phyloP scores from a whole-genome alignment of 2,888 invertebrate genomes.

The Glyphotaelius pellucidus region DNA sequence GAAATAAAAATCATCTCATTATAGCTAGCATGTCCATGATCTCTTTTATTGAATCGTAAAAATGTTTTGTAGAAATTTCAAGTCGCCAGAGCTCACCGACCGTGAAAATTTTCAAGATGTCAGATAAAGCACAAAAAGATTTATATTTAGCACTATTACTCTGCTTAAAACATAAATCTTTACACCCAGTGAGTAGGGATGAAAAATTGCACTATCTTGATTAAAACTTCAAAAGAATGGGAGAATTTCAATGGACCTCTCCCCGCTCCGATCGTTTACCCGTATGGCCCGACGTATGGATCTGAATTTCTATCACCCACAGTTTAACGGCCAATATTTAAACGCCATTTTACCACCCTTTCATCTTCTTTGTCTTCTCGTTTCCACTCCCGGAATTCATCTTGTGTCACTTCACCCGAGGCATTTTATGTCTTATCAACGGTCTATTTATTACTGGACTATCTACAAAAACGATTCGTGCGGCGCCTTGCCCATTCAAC shows the following conservation, averaged over 20 bases:
- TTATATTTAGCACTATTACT: not conserved
- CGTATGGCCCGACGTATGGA: not conserved
- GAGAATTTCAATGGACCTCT: not conserved
- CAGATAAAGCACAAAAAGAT: not conserved
- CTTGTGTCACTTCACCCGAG: not conserved
- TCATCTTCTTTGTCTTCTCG: not conserved
- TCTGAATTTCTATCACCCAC: constrained; percentile 4
- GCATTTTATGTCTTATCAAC: not conserved
- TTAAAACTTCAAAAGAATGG: not conserved
- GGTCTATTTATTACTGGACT: not conserved
- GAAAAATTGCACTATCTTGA: not conserved
- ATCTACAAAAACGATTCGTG: not conserved
- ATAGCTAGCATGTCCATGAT: no score
- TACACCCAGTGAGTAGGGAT: not conserved
- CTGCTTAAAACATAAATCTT: not conserved
- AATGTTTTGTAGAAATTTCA: no score
- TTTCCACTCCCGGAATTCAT: not conserved
- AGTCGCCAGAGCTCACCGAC: no score
- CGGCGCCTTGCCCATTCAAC: not conserved
- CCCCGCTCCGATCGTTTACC: not conserved
- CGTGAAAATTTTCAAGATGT: no score
- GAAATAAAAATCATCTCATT: no score
- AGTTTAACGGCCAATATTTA: constrained; percentile 11
- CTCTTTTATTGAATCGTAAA: no score
- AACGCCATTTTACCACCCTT: constrained; percentile 18